Evolutionary conservation across 1,140 invertebrate species (phyloP).

Genomic region (Drosophila cardini): DNA sequence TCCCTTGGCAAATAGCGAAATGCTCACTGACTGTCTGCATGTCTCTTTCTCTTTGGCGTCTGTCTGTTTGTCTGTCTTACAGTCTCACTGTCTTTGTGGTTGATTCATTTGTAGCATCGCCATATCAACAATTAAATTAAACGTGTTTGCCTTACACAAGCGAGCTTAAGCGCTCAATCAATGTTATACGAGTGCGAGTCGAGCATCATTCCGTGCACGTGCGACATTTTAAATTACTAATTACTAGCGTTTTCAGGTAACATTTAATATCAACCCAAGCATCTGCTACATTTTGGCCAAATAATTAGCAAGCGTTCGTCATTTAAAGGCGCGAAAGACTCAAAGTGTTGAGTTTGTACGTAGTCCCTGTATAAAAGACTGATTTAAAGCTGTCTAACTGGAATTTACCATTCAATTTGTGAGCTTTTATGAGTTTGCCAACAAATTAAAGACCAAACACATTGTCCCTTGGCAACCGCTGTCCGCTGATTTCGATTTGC

Average conservation of each 20-base stretch:
- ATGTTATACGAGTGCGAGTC: constrained; percentile 32
- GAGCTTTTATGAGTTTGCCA: constrained; percentile 7
- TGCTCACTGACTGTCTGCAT: constrained; percentile 26
- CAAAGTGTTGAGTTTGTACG: not conserved
- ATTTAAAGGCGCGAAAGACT: not conserved
- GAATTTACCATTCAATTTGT: constrained; percentile 13
- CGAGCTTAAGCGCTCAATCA: constrained; percentile 76
- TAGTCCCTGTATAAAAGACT: not conserved
- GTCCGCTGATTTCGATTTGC: constrained; percentile 34
- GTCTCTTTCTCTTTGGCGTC: constrained; percentile 1
- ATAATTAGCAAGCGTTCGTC: constrained; percentile 56
- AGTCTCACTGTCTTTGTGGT: constrained; percentile 18
- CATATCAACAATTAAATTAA: constrained; percentile 83
- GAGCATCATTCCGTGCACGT: constrained; percentile 67
- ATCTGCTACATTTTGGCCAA: constrained; percentile 35
- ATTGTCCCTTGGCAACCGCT: constrained; percentile 10
- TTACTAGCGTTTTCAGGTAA: constrained; percentile 70
- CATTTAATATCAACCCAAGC: constrained; percentile 20
- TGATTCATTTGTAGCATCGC: constrained; percentile 77
- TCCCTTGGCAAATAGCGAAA: constrained; percentile 45
- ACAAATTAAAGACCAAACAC: constrained; percentile 21
- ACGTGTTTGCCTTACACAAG: constrained; percentile 77
- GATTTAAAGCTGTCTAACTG: not conserved
- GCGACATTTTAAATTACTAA: constrained; percentile 81
- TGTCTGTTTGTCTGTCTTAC: not conserved